These are phyloP conservation scores for Misgurnus anguillicaudatus DNA, from an alignment of 2,113 vertebrate genomes.

Conservation along the genomic window DNA sequence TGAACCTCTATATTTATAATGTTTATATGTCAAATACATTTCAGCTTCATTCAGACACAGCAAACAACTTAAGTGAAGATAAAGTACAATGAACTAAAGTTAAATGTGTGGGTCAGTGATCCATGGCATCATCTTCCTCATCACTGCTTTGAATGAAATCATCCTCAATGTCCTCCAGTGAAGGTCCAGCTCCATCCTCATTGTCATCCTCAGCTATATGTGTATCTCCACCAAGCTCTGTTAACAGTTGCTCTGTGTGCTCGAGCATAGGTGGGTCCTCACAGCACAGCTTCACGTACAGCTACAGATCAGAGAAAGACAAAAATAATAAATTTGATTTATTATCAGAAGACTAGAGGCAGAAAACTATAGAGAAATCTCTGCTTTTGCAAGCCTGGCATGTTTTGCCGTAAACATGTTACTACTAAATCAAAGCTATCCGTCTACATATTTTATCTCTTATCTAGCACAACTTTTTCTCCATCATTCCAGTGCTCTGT, in stretches of 20 bases:
- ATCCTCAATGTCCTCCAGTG: conserved; percentile 69
- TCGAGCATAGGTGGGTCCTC: conserved; percentile 74
- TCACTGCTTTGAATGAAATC: conserved; percentile 66
- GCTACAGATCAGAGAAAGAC: conserved; percentile 60
- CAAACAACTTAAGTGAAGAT: neutral
- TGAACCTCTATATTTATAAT: neutral
- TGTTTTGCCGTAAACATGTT: conserved; percentile 4
- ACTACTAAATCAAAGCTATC: conserved; percentile 9
- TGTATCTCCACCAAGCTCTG: conserved; percentile 68
- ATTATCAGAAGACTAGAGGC: conserved; percentile 11
- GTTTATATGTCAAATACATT: neutral
- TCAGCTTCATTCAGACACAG: neutral
- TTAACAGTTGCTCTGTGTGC: conserved; percentile 75
- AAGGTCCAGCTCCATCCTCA: conserved; percentile 68
- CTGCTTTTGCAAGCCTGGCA: conserved; percentile 8
- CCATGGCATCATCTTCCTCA: conserved; percentile 69
- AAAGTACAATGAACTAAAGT: neutral
- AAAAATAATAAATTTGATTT: neutral
- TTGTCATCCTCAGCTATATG: conserved; percentile 53
- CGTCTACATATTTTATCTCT: neutral
- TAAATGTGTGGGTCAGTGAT: conserved; percentile 63
- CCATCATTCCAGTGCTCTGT: conserved; percentile 2
- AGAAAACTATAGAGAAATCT: conserved; percentile 11
- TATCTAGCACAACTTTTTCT: neutral
- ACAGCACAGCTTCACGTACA: conserved; percentile 75